A percentile compares a stretch with the other conserved stretches of the same genome.
These are phyloP conservation scores for Phocides pigmalion DNA, from an alignment of 1,140 invertebrate species.

Conservation along the genomic window DNA sequence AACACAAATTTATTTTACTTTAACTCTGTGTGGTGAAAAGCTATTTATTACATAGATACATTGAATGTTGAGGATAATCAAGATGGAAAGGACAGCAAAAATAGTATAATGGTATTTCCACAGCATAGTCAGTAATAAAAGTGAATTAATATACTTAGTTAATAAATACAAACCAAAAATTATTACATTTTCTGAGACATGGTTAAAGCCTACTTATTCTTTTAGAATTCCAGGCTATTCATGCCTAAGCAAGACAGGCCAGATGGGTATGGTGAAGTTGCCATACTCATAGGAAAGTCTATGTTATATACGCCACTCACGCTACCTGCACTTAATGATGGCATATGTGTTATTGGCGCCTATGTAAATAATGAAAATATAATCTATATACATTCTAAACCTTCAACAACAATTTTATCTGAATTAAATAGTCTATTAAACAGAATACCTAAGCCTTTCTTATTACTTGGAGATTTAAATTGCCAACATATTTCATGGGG, in stretches of 20 bases:
- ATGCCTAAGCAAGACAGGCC: conserved; percentile 35
- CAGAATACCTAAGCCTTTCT: conserved; percentile 4
- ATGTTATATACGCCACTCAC: background rate
- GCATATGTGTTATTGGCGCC: conserved; percentile 14
- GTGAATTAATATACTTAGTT: conserved; percentile 38
- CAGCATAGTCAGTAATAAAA: conserved; percentile 36
- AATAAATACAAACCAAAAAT: conserved; percentile 38
- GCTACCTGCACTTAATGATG: conserved; percentile 5
- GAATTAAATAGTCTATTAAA: conserved; percentile 1
- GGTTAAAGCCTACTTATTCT: conserved; percentile 35
- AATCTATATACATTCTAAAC: no score
- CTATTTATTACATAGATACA: no score
- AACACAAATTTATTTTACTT: no score
- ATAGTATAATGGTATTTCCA: conserved; percentile 39
- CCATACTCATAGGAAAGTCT: conserved; percentile 32
- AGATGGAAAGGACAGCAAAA: background rate
- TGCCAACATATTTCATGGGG: conserved; percentile 12
- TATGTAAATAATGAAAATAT: conserved; percentile 31
- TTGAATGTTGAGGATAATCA: conserved; percentile 14
- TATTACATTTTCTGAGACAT: conserved; percentile 34
- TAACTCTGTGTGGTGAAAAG: no score
- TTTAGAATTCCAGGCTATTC: conserved; percentile 38
- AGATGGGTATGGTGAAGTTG: conserved; percentile 35
- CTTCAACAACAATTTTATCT: no score
- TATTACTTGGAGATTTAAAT: conserved; percentile 11